Percentiles rank a stretch among this genome's conserved stretches.
Conservation (phyloP, 2,113 vertebrate species). For the Bos javanicus region DNA sequence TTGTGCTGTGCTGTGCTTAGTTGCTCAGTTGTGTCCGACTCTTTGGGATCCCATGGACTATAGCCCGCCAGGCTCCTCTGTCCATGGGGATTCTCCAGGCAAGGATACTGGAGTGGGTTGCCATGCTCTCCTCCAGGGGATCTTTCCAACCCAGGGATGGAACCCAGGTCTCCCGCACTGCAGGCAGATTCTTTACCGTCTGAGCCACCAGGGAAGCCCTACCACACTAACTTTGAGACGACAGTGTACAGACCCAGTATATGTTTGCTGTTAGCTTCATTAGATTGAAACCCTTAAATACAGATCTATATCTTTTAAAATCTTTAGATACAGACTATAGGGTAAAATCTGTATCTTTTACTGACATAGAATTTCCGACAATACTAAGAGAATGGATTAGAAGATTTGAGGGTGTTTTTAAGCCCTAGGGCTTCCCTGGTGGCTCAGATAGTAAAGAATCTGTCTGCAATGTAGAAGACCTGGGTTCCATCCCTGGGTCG, state of each 20-base stretch:
- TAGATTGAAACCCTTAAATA: constrained; percentile 3
- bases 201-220: not conserved
- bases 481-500: not conserved
- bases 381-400: not conserved
- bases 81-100: not conserved
- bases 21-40: not conserved
- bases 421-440: not conserved
- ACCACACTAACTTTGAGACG: not conserved
- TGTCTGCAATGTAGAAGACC: not conserved
- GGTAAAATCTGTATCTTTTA: not conserved
- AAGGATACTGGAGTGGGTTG: not conserved
- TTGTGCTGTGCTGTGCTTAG: not conserved
- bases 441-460: not conserved
- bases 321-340: not conserved
- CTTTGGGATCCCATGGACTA: not conserved
- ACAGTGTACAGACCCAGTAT: not conserved
- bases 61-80: not conserved
- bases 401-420: not conserved
- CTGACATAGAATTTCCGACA: not conserved
- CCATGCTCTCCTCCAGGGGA: not conserved
- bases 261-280: not conserved
- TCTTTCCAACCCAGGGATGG: not conserved
- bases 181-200: not conserved
- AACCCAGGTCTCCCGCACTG: not conserved
- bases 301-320: not conserved